Evolutionary conservation across 2,888 invertebrate species (phyloP).

Genomic region (Cataglyphis cursor): DNA sequence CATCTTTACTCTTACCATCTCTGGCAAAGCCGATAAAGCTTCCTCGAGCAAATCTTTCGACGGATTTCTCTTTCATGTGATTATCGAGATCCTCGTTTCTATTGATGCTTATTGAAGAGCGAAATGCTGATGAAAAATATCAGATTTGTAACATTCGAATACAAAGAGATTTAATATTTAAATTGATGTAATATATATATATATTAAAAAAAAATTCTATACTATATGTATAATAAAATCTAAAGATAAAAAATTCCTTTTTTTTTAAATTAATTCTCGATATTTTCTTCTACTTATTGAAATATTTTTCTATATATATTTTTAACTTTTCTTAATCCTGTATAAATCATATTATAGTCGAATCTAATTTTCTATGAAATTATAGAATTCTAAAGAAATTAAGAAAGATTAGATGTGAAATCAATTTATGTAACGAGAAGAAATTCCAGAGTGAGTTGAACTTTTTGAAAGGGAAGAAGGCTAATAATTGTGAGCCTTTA

Average conservation of each 20-base stretch:
- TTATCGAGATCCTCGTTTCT: slow-evolving; percentile 12
- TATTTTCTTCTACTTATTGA: background rate
- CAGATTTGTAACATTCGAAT: background rate
- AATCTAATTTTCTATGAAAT: slow-evolving; percentile 7
- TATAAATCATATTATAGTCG: background rate
- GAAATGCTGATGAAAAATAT: slow-evolving; percentile 23
- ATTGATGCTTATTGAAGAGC: slow-evolving; percentile 7
- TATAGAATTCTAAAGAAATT: background rate
- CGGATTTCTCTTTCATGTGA: slow-evolving; percentile 34
- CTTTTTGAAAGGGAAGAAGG: background rate
- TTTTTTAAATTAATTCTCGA: background rate
- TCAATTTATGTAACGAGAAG: background rate
- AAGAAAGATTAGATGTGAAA: background rate
- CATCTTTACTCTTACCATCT: background rate
- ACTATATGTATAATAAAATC: no score
- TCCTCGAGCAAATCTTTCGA: slow-evolving; percentile 31
- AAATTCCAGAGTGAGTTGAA: background rate
- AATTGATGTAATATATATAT: background rate
- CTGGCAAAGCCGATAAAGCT: slow-evolving; percentile 38
- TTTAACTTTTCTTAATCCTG: background rate
- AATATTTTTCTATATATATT: slow-evolving; percentile 1
- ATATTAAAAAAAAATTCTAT: background rate
- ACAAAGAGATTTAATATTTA: background rate
- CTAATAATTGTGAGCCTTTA: background rate
- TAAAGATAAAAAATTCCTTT: no score